Base-by-base conservation (phyloP, 2,888 invertebrate genomes). In the Drosophila paranaensis region DNA sequence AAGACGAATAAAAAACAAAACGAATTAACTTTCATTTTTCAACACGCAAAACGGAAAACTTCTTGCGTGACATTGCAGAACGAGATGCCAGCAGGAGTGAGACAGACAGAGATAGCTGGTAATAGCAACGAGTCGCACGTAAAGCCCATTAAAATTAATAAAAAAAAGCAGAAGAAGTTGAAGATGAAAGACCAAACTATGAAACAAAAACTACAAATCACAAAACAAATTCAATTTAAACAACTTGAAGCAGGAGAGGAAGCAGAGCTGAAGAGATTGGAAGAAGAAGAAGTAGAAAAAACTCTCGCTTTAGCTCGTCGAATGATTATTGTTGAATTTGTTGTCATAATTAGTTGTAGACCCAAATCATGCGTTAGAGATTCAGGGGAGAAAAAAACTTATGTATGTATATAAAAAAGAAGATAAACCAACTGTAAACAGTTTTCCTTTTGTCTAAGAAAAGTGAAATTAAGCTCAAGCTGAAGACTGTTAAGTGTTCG, bases 1-100 rank as follows among this genome's bases (percentile, higher is more conserved):
- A 30, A 20, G 20, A 20, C 1, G 20, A 76, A 27, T 77, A 39
- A 46, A 33, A 16, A 50, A 51, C n/a, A 30, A 33, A 33, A 50
- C 48, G 39, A 53, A 39, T 53, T 53, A 89, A 91, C 91, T 90
- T 91, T 91, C 91, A 85, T 90, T 90, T 91, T 90, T 83, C 72
- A 72, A 57, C 74, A 77, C 75, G 79, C 82, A 68, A 82, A 72
- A 78, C 74, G 73, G 75, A 80, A 88, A 80, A 80, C 70, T 79
- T 82, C 80, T 89, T 76, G 89, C 88, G 77, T 84, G 89, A 82
- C 88, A 88, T 53, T 82, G 80, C 88, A 71, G 67, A 78, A 69
- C 64, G 64, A 76, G 70, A 78, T 48, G 69, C 25, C 4, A 70
- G 60, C 42, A 37, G 30, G 46, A 43, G 48, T 42, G 46, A 55